Evolutionary conservation across 2,113 vertebrate genomes (phyloP).

Genomic region (Gnathonemus echidnorhynchus): DNA sequence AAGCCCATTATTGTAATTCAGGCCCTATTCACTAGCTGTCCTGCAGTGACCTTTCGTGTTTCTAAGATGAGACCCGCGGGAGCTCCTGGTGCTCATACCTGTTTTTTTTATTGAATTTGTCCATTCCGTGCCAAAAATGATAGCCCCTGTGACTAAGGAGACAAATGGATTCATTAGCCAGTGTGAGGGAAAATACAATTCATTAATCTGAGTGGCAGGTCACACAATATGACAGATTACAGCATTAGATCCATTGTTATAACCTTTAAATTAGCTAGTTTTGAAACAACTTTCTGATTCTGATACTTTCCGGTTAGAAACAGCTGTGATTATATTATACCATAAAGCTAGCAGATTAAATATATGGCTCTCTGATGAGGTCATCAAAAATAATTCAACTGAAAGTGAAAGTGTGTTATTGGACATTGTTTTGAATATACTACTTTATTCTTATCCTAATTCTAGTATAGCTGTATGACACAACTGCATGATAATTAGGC

Average conservation of each 20-base stretch:
- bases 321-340: background rate
- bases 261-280: constrained; percentile 20
- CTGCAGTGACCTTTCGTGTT: background rate
- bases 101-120: background rate
- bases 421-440: background rate
- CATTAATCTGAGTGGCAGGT: constrained; percentile 27
- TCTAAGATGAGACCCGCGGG: background rate
- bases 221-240: constrained; percentile 38
- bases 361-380: background rate
- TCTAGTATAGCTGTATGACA: background rate
- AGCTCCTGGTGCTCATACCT: background rate
- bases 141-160: background rate
- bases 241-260: constrained; percentile 39
- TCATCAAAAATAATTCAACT: background rate
- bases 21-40: background rate
- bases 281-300: constrained; percentile 14
- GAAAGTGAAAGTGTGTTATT: background rate
- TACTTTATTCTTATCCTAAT: background rate
- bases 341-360: background rate
- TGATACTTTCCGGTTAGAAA: background rate
- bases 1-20: background rate
- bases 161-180: constrained; percentile 27
- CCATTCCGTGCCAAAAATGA: background rate
- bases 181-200: constrained; percentile 19
- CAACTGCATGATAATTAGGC: background rate